Base-by-base conservation (phyloP, 2,888 invertebrate species). In the Ophion slaviceki region DNA sequence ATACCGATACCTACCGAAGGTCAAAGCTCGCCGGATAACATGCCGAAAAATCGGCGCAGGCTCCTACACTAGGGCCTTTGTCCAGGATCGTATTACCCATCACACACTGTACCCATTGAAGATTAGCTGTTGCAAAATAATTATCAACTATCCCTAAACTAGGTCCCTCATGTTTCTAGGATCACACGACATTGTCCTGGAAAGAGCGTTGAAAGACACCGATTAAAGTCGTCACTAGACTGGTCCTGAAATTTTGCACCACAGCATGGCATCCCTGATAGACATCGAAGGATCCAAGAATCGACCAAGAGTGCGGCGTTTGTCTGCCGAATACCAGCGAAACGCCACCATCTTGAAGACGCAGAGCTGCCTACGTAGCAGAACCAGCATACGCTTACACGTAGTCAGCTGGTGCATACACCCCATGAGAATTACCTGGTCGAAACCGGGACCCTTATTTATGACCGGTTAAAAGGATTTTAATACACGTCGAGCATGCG, bases 381-480 rank as follows among this genome's bases (percentile, higher is more conserved):
- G 40, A 40, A 5, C 8, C 53, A 14, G 53, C 17, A 14, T 17
- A 53, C 14, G 53, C 0, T 17, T 74, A 78, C 24, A 62, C 74
- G 82, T 85, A 47, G 85, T 79, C 80, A 24, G 28, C 28, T 53
- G 10, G 20, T 70, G 75, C 83, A 80, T 91, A 90, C 89, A 90
- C 88, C 89, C 84, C 87, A 83, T 40, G 77, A 86, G 89, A 90
- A 92, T 92, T 91, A 92, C 89, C 87, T 85, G 87, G 85, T 74
- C 87, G 82, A 86, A 84, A 85, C 79, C 57, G 40, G 72, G 86
- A 86, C 86, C 86, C 88, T 91, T 92, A 92, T 92, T 92, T 92
- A 92, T 91, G 91, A 85, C 87, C 88, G 89, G 90, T 91, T 92
- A 91, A 92, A 91, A 91, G 90, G 91, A 92, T 91, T 91, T 92